Conservation (phyloP, 2,113 vertebrate genomes). For the Narcine bancroftii region DNA sequence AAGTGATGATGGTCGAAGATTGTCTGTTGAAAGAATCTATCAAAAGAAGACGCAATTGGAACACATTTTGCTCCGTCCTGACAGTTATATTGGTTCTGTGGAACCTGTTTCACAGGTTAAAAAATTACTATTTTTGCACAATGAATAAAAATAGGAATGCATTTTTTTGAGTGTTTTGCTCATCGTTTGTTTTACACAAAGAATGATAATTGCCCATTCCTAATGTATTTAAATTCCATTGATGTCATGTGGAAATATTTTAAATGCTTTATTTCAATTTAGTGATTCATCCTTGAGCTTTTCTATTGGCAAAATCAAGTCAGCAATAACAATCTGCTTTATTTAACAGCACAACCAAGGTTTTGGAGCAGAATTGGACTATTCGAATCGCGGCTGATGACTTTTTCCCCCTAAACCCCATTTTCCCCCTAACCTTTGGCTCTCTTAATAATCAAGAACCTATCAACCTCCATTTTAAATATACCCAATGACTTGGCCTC, state of each 20-base stretch:
- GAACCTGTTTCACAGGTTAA: constrained; percentile 84
- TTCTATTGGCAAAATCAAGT: background rate
- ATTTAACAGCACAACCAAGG: background rate
- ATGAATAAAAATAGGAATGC: background rate
- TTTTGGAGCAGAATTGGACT: too few species aligned
- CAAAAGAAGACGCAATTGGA: constrained; percentile 97
- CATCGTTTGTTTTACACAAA: background rate
- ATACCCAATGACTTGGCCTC: too few species aligned
- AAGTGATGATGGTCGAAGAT: constrained; percentile 57
- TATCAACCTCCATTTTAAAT: too few species aligned
- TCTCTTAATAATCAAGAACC: too few species aligned
- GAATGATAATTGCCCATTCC: background rate
- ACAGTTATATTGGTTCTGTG: constrained; percentile 94
- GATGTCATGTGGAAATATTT: background rate
- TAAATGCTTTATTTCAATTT: background rate
- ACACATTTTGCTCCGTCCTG: constrained; percentile 93
- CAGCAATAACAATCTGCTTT: background rate
- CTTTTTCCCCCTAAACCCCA: too few species aligned
- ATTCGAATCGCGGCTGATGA: too few species aligned
- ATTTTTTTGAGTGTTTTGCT: background rate
- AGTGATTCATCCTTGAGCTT: background rate
- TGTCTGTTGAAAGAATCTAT: constrained; percentile 89
- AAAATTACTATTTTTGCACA: background rate
- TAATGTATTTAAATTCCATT: background rate
- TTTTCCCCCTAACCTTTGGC: too few species aligned